phyloP scores from a whole-genome alignment of 2,888 invertebrate genomes.

The Lasioglossum figueresi region DNA sequence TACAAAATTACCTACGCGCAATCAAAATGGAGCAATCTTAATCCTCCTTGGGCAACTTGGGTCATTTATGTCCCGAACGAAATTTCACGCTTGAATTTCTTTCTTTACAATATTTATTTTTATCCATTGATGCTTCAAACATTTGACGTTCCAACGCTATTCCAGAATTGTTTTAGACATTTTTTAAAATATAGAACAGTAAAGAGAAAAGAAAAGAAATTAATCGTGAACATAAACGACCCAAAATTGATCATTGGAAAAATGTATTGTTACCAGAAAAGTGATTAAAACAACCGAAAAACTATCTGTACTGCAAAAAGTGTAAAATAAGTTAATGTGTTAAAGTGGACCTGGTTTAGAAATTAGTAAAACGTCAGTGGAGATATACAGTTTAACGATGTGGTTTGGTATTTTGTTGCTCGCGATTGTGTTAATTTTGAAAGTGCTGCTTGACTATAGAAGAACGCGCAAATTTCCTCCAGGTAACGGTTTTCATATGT shows the following conservation, averaged over 20 bases:
- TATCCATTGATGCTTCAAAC: neutral
- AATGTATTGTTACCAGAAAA: neutral
- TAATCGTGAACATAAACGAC: neutral
- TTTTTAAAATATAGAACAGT: neutral
- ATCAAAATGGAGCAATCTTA: neutral
- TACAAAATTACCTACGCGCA: too few relatives aligned
- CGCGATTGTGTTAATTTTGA: slow-evolving; percentile 60
- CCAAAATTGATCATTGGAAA: too few relatives aligned
- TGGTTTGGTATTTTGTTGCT: slow-evolving; percentile 71
- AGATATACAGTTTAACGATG: slow-evolving; percentile 61
- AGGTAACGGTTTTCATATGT: slow-evolving; percentile 64
- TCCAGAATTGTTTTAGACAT: neutral
- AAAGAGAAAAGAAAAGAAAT: too few relatives aligned
- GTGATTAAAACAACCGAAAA: neutral
- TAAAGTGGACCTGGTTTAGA: neutral
- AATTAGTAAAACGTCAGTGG: neutral
- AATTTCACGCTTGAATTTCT: neutral
- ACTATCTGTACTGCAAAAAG: neutral
- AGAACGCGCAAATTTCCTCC: slow-evolving; percentile 74
- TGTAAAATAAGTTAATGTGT: neutral
- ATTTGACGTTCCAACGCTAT: neutral
- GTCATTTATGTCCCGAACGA: neutral
- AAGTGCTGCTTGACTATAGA: slow-evolving; percentile 62
- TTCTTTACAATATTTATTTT: neutral
- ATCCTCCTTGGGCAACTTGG: neutral